Evolutionary conservation across 2,113 vertebrate species (phyloP), one percentile per base, ranked within the genome.

Genomic region (Oncorhynchus nerka): DNA sequence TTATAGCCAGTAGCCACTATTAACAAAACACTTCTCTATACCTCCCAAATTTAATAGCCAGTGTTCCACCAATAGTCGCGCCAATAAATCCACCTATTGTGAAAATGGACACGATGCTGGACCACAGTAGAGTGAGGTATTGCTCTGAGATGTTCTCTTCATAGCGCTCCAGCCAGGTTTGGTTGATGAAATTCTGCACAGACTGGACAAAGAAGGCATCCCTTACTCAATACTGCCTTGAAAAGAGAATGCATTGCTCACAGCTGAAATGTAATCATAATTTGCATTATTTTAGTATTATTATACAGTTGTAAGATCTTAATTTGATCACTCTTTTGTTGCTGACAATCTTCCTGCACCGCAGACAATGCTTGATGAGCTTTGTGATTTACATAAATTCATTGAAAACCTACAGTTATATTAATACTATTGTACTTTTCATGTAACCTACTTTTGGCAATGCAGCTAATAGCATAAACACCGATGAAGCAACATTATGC

Each of bases 111-210:
- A 95, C 95, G 9, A 95, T 95, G 11, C 91, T 84, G 82, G 96
- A 96, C 96, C 96, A 97, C 19, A 97, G 90, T 12, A 97, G 90
- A 0, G 94, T 96, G 86, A 97, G 90, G 49, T 88, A 15, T 3
- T 88, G 45, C 5, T 85, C 49, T 22, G 91, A 88, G 22, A 97
- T 91, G 0, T 83, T 26, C 0, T 74, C 86, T 16, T 90, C 80
- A 28, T 95, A 94, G 24, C 95, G 95, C 15, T 86, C 77, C 0
- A 30, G 75, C 95, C 96, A 97, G 19, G 95, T 97, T 65, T 94
- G 89, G 4, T 97, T 97, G 85, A 97, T 93, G 85, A 97, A 97
- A 72, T 68, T 83, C 64, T 96, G 95, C 73, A 97, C 93, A 73
- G 94, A 81, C 96, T 97, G 88, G 16, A 83, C 70, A 66, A n/a